phyloP scores from a whole-genome alignment of 2,888 invertebrate species.

The Ommatoiulus sabulosus region DNA sequence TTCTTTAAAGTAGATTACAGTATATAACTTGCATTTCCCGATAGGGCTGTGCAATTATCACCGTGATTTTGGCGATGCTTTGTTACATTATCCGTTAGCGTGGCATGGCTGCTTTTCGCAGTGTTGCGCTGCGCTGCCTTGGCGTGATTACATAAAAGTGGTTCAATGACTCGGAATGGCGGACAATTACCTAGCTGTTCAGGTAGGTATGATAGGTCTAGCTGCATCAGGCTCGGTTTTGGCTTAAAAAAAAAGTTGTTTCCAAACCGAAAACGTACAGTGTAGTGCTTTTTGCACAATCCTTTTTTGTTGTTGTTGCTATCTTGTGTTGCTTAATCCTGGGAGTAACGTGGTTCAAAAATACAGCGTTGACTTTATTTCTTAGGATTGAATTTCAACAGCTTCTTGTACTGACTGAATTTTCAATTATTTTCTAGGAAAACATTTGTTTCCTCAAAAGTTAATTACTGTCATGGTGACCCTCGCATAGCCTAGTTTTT shows the following conservation, averaged over 20 bases:
- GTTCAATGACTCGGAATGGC: slow-evolving; percentile 50
- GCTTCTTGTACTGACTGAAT: no score
- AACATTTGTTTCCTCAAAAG: no score
- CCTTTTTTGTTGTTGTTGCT: background rate
- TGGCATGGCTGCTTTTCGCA: background rate
- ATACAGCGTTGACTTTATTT: no score
- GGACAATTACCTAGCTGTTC: slow-evolving; percentile 50
- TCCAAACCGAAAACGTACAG: background rate
- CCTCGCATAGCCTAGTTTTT: no score
- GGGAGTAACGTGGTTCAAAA: background rate
- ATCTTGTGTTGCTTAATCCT: background rate
- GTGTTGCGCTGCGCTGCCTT: background rate
- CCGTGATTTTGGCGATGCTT: background rate
- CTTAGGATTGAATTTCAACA: no score
- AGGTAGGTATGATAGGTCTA: slow-evolving; percentile 5
- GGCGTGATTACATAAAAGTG: slow-evolving; percentile 35
- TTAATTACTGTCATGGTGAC: no score
- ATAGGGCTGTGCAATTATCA: background rate
- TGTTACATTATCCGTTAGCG: background rate
- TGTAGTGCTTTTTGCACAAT: background rate
- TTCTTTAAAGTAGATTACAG: background rate
- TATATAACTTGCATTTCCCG: background rate
- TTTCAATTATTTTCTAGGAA: no score
- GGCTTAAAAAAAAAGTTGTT: slow-evolving; percentile 7
- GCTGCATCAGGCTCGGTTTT: background rate